Evolutionary conservation across 2,113 vertebrate species (phyloP).

Genomic region (Dryoscopus gambensis): DNA sequence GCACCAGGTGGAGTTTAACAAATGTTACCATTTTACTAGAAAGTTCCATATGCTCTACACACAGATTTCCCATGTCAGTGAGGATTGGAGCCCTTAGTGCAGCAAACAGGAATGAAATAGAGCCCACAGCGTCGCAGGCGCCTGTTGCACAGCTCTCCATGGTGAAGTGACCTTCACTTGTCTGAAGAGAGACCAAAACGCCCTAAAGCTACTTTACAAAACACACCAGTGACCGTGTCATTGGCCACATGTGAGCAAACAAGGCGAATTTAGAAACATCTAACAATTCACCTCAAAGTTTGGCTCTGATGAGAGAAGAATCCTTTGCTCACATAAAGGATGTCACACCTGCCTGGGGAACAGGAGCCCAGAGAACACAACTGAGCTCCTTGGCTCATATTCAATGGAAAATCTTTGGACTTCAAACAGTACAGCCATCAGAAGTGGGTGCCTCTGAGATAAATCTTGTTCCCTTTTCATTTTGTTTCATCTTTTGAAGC

Average conservation of each 20-base stretch:
- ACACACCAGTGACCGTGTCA: not conserved
- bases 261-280: not conserved
- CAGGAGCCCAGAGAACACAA: rapidly evolving
- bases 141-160: rapidly evolving
- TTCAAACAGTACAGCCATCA: conserved; percentile 15
- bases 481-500: conserved; percentile 23
- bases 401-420: not conserved
- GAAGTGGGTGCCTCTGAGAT: not conserved
- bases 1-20: not conserved
- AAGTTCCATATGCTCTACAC: not conserved
- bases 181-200: not conserved
- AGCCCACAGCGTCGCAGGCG: rapidly evolving
- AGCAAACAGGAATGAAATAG: not conserved
- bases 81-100: not conserved
- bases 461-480: not conserved
- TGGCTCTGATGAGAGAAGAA: not conserved
- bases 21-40: not conserved
- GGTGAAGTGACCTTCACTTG: not conserved
- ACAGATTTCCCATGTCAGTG: not conserved
- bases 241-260: not conserved
- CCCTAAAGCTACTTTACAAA: not conserved
- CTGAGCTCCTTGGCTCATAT: not conserved
- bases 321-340: not conserved
- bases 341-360: not conserved
- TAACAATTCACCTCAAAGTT: not conserved